These are phyloP conservation scores for Chironomus striatipennis DNA, from an alignment of 1,140 invertebrate species.

Conservation along the genomic window DNA sequence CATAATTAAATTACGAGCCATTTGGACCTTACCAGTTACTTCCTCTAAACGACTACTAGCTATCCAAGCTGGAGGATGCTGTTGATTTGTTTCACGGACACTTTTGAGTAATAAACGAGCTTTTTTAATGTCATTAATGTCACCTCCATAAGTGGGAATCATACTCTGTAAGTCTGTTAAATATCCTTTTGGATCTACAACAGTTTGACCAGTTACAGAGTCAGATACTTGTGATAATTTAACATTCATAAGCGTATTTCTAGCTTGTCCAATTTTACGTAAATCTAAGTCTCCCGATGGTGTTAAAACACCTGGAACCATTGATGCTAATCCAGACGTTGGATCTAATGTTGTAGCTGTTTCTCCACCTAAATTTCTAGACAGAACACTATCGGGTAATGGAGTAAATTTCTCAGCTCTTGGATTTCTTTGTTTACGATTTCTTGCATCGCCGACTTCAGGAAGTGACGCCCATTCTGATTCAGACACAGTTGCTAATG, in stretches of 20 bases:
- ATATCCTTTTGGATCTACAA: constrained; percentile 99
- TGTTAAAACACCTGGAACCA: constrained; percentile 70
- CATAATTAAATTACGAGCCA: constrained; percentile 95
- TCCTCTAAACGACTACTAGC: constrained; percentile 97
- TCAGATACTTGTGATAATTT: constrained; percentile 97
- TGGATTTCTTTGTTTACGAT: constrained; percentile 92
- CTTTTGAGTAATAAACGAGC: constrained; percentile 93
- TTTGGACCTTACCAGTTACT: constrained; percentile 97
- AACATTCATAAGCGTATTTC: constrained; percentile 99
- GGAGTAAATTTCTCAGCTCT: constrained; percentile 95
- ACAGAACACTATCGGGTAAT: constrained; percentile 91
- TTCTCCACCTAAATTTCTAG: constrained; percentile 80
- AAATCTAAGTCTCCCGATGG: constrained; percentile 87
- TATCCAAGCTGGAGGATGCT: constrained; percentile 99
- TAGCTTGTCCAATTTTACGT: constrained; percentile 96
- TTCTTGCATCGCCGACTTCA: constrained; percentile 98
- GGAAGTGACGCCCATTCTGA: constrained; percentile 96
- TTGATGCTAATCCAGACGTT: constrained; percentile 70
- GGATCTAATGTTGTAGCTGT: constrained; percentile 75
- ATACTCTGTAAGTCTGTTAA: constrained; percentile 97
- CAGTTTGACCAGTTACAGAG: constrained; percentile 97
- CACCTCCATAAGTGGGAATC: constrained; percentile 96
- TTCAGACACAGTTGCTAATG: constrained; percentile 71
- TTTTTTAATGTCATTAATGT: constrained; percentile 99
- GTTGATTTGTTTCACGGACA: constrained; percentile 97